Evolutionary conservation across 2,797 vertebrate species (phyloP).

Genomic region (Columba guinea): DNA sequence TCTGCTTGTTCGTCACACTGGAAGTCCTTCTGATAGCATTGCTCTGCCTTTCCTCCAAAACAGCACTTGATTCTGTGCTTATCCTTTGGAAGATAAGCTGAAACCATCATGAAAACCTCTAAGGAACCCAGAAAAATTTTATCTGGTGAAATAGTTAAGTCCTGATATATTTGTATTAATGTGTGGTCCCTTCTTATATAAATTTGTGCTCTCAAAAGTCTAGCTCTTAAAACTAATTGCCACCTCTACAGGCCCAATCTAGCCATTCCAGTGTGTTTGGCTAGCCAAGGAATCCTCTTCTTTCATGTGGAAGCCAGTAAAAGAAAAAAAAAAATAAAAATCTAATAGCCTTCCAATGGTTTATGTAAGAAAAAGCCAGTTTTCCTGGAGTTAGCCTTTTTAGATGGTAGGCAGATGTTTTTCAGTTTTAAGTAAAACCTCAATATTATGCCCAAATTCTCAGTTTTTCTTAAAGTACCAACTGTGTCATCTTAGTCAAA

Average conservation of each 20-base stretch:
- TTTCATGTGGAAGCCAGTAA: not conserved
- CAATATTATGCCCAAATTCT: not conserved
- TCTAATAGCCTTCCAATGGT: not conserved
- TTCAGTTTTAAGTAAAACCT: not conserved
- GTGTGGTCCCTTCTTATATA: not conserved
- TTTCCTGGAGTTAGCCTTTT: not conserved
- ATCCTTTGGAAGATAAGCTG: not conserved
- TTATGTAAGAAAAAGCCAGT: fast-evolving
- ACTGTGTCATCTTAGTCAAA: not conserved
- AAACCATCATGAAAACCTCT: not conserved
- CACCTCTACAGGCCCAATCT: not conserved
- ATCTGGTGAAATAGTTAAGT: not conserved
- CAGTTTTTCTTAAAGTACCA: not conserved
- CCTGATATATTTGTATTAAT: not conserved
- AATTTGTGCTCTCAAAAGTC: not conserved
- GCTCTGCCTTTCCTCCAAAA: not conserved
- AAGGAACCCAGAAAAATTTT: not conserved
- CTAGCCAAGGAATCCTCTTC: not conserved
- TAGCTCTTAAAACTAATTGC: not conserved
- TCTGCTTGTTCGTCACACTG: not conserved
- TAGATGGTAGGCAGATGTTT: not conserved
- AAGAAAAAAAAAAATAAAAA: not conserved
- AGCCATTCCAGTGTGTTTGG: not conserved
- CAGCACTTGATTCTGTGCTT: not conserved
- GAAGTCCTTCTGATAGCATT: not conserved